Evolutionary conservation across 23 tunicate species (phyloP).

Genomic region (Styela clava): DNA sequence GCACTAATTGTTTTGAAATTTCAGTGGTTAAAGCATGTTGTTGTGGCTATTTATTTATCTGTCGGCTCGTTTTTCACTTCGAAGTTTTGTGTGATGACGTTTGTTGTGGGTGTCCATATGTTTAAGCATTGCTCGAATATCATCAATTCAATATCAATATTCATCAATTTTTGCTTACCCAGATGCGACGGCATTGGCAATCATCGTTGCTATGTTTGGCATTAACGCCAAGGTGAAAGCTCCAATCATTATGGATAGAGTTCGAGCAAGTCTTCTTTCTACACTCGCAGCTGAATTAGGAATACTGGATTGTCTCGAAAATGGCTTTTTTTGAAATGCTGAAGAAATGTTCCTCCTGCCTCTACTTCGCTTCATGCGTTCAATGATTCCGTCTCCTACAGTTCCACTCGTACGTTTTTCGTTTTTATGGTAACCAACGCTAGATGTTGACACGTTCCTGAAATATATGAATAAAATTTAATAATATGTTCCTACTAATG

Average conservation of each 20-base stretch:
- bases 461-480: no score
- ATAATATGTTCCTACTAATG: neutral
- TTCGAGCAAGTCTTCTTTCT: slow-evolving; percentile 57
- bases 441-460: neutral
- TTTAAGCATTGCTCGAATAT: no score
- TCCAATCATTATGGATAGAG: slow-evolving; percentile 75
- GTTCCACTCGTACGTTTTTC: neutral
- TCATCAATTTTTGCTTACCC: no score
- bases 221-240: slow-evolving; percentile 72
- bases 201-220: slow-evolving; percentile 30
- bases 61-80: no score
- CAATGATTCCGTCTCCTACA: slow-evolving; percentile 6
- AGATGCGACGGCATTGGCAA: neutral
- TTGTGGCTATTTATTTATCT: no score
- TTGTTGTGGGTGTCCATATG: no score
- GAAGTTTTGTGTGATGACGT: no score
- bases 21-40: no score
- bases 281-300: slow-evolving; percentile 26
- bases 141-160: no score
- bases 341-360: neutral
- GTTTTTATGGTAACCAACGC: slow-evolving; percentile 17
- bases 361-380: slow-evolving; percentile 19
- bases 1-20: no score
- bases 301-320: neutral
- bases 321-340: neutral